Conservation (phyloP, 2,888 invertebrate genomes). For the Ophonus ardosiacus region DNA sequence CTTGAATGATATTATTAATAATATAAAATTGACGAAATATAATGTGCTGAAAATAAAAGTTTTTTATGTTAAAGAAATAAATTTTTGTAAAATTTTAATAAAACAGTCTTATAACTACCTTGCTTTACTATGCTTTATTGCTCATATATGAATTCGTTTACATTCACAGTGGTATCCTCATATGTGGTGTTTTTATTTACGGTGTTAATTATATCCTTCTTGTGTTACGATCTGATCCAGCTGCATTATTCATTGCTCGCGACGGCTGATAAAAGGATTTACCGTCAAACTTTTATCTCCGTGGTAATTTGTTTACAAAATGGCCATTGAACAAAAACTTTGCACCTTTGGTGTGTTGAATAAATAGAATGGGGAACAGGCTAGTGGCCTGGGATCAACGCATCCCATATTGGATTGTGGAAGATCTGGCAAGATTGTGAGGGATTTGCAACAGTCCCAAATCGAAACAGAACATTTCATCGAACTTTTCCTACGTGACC, state of each 20-base stretch:
- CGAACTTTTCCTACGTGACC: slow-evolving; percentile 75
- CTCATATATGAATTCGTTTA: too few relatives aligned
- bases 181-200: not conserved
- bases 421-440: slow-evolving; percentile 75
- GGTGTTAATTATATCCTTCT: slow-evolving; percentile 35
- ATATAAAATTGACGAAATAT: too few relatives aligned
- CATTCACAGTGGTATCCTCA: not conserved
- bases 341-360: slow-evolving; percentile 74
- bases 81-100: too few relatives aligned
- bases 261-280: slow-evolving; percentile 74
- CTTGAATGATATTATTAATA: too few relatives aligned
- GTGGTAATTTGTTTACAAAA: slow-evolving; percentile 76
- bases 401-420: slow-evolving; percentile 75
- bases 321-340: slow-evolving; percentile 74
- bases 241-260: slow-evolving; percentile 75
- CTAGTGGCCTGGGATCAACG: slow-evolving; percentile 74
- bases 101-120: not conserved
- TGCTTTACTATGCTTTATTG: not conserved
- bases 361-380: slow-evolving; percentile 72
- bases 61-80: too few relatives aligned
- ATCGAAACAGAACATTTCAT: slow-evolving; percentile 76
- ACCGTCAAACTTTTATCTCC: slow-evolving; percentile 75
- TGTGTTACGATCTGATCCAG: slow-evolving; percentile 27
- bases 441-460: slow-evolving; percentile 75
- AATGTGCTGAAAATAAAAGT: too few relatives aligned